Evolutionary conservation across 2,113 vertebrate genomes (phyloP).

Genomic region (Macaca fascicularis): DNA sequence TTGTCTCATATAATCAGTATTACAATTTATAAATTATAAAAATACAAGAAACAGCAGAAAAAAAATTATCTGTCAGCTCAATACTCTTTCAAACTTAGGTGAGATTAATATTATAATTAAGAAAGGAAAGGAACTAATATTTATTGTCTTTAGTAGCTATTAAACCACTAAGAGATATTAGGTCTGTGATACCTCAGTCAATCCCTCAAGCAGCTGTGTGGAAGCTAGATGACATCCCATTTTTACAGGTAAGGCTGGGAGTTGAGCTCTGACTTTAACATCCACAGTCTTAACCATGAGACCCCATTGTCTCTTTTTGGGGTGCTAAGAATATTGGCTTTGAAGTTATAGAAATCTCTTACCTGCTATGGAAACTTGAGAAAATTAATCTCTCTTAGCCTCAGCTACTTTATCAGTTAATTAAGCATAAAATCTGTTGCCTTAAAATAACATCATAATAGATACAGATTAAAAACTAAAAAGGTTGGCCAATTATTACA

Average conservation of each 20-base stretch:
- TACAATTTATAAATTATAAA: not conserved
- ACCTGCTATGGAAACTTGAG: not conserved
- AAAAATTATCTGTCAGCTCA: not conserved
- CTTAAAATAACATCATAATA: not conserved
- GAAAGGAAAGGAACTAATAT: not conserved
- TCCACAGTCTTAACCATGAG: rapidly evolving
- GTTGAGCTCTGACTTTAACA: not conserved
- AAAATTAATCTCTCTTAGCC: not conserved
- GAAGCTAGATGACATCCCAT: not conserved
- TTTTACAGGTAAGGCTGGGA: not conserved
- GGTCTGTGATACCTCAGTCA: not conserved
- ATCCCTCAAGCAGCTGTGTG: not conserved
- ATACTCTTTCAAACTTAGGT: not conserved
- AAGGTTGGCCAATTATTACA: not conserved
- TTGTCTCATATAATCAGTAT: not conserved
- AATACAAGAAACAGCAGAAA: not conserved
- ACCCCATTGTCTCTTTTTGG: rapidly evolving
- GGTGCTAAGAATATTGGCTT: not conserved
- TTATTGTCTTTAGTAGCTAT: not conserved
- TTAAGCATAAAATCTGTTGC: not conserved
- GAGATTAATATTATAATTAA: not conserved
- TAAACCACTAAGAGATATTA: not conserved
- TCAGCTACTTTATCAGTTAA: not conserved
- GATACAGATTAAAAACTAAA: not conserved
- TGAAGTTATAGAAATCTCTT: not conserved